phyloP scores from a whole-genome alignment of 1,140 invertebrate genomes.

The Araneus ventricosus region DNA sequence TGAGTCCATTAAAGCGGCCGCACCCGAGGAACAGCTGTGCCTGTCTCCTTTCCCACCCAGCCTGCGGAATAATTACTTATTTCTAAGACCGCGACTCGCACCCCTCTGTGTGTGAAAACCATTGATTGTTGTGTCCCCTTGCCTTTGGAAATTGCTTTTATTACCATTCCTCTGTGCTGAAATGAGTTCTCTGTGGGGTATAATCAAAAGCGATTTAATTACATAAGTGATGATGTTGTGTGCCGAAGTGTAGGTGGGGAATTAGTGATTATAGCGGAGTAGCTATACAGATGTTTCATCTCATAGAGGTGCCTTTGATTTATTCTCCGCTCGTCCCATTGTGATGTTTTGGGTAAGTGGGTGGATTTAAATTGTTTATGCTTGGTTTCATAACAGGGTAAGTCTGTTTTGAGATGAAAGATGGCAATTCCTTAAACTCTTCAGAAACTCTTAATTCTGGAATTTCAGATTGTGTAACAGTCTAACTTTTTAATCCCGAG shows the following conservation, averaged over 20 bases:
- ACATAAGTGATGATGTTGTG: no score
- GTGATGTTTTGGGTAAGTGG: neutral
- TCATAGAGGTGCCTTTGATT: neutral
- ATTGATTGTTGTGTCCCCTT: neutral
- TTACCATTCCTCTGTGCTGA: neutral
- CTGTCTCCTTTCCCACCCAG: neutral
- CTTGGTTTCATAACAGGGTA: neutral
- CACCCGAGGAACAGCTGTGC: neutral
- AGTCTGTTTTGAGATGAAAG: no score
- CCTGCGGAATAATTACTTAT: conserved; percentile 19
- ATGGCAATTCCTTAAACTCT: no score
- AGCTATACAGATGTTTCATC: neutral
- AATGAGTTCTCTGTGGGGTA: neutral
- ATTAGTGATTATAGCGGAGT: neutral
- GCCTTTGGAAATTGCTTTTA: neutral
- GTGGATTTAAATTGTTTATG: neutral
- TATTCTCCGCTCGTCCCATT: no score
- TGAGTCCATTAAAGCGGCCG: neutral
- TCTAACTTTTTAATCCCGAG: no score
- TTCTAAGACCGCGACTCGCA: no score
- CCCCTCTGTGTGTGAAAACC: neutral
- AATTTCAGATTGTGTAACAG: no score
- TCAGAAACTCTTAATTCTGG: no score
- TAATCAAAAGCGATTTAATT: neutral
- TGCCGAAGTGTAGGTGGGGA: neutral